Conservation (phyloP, 2,113 vertebrate species). For the Myiopsitta monachus region DNA sequence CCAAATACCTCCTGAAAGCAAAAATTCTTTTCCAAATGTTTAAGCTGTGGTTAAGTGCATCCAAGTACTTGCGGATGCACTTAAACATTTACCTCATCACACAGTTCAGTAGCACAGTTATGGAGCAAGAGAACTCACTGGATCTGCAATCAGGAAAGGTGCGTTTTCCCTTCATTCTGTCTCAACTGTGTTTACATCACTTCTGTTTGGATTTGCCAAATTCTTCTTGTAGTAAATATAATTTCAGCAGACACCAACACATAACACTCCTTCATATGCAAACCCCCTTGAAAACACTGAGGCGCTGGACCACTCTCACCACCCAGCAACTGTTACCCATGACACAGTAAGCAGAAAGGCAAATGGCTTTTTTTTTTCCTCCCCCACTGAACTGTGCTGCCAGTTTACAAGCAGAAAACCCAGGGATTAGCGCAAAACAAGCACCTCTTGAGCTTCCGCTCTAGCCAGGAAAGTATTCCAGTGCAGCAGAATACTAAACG, state of each 20-base stretch:
- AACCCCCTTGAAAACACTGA: not conserved
- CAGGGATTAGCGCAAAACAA: not conserved
- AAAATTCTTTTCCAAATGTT: not conserved
- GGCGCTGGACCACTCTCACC: not conserved
- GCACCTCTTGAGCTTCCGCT: not conserved
- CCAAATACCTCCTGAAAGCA: not conserved
- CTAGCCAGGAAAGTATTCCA: not conserved
- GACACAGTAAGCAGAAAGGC: not conserved
- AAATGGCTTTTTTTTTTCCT: not conserved
- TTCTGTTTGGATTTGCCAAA: not conserved
- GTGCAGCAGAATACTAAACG: not conserved
- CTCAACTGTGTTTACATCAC: not conserved
- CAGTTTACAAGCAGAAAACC: not conserved
- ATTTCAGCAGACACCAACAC: not conserved
- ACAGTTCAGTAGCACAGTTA: not conserved
- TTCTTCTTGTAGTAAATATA: not conserved
- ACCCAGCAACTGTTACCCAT: not conserved
- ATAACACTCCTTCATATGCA: not conserved
- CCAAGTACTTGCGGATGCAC: too few relatives aligned
- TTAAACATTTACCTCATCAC: not conserved
- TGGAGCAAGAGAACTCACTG: accelerated
- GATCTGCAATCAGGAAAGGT: not conserved
- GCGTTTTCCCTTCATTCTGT: not conserved
- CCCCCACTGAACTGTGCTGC: not conserved
- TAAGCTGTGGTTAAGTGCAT: not conserved